phyloP scores from a whole-genome alignment of 2,888 invertebrate species.

The Drosophila neutralis region DNA sequence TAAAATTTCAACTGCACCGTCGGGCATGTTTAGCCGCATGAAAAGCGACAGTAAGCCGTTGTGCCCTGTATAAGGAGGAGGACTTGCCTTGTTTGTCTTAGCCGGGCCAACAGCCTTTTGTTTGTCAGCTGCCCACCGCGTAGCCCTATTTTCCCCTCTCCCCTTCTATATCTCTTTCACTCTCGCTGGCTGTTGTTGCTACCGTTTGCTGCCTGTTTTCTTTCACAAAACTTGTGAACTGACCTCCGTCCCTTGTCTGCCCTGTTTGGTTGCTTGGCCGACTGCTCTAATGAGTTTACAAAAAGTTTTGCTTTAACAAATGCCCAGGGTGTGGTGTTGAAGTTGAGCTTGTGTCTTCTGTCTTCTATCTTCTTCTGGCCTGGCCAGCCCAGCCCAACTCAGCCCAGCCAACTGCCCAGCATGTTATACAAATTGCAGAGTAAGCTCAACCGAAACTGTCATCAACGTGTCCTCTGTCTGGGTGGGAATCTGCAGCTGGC shows the following conservation, averaged over 20 bases:
- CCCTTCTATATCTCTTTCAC: not conserved
- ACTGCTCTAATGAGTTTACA: constrained; percentile 79
- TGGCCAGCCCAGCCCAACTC: not conserved
- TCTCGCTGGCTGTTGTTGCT: constrained; percentile 11
- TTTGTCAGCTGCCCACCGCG: constrained; percentile 50
- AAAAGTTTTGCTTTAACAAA: constrained; percentile 75
- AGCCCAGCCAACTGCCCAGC: constrained; percentile 62
- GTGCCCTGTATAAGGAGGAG: constrained; percentile 66
- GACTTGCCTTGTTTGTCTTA: constrained; percentile 76
- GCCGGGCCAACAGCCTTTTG: constrained; percentile 61
- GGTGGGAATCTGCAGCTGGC: constrained; percentile 10
- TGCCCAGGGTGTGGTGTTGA: constrained; percentile 32
- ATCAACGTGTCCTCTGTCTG: constrained; percentile 68
- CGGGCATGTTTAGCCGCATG: constrained; percentile 79
- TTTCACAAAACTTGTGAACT: constrained; percentile 61
- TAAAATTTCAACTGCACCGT: constrained; percentile 80
- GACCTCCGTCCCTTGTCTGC: not conserved
- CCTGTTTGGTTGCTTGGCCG: constrained; percentile 60
- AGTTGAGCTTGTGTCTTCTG: constrained; percentile 6
- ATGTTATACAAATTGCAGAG: constrained; percentile 77
- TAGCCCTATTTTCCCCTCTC: not conserved
- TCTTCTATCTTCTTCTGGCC: not conserved
- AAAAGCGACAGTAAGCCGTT: constrained; percentile 76
- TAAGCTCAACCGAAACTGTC: constrained; percentile 68
- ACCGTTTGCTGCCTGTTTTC: constrained; percentile 56